Conservation (phyloP, 2,113 vertebrate genomes). For the Micronycteris hirsuta region DNA sequence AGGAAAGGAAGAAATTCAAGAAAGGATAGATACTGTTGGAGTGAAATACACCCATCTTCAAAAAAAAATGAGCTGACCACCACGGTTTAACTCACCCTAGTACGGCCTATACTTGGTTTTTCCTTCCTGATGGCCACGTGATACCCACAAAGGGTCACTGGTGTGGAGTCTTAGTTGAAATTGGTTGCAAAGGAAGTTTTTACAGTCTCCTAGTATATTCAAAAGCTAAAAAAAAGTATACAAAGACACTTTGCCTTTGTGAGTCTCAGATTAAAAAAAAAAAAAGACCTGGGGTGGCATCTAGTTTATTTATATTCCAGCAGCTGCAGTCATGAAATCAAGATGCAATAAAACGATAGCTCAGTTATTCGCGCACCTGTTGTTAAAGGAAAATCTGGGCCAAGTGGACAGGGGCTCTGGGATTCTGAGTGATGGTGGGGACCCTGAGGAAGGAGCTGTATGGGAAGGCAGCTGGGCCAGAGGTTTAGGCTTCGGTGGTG, state of each 20-base stretch:
- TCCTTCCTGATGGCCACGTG: not conserved
- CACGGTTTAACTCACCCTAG: not conserved
- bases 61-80: not conserved
- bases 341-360: slow-evolving; percentile 25
- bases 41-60: not conserved
- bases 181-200: not conserved
- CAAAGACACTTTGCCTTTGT: not conserved
- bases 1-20: not conserved
- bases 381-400: slow-evolving; percentile 39
- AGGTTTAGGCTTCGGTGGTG: not conserved
- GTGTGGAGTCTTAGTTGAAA: not conserved
- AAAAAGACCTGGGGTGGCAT: not conserved
- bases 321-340: slow-evolving; percentile 47
- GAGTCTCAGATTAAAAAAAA: not conserved
- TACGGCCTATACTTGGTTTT: not conserved
- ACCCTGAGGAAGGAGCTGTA: not conserved
- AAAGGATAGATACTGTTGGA: not conserved
- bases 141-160: not conserved
- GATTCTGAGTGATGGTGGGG: not conserved
- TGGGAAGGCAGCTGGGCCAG: not conserved
- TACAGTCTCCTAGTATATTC: not conserved
- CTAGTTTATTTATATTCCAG: slow-evolving; percentile 61
- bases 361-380: slow-evolving; percentile 54
- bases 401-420: not conserved
- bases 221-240: not conserved